Evolutionary conservation across 2,113 vertebrate genomes (phyloP), one percentile per base, ranked within the genome.

Genomic region (Diadophis punctatus): DNA sequence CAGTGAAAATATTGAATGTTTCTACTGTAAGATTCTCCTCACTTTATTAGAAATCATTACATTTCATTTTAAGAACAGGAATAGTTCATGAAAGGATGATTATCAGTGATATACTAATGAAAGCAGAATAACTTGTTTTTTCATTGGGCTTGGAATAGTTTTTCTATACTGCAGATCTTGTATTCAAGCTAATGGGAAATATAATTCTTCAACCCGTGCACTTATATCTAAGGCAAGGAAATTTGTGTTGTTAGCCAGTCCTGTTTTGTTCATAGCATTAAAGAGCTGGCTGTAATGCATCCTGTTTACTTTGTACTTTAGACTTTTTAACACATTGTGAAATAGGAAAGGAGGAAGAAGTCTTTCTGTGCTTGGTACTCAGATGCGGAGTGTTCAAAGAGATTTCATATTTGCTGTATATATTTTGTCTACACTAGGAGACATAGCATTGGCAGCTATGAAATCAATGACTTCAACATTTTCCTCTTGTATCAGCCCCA

Each of bases 241-340:
- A 20, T 88, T 43, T 58, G 86, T 86, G 43, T 34, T 58, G 27
- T 55, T 88, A 30, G 20, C 14, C 91, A 74, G 18, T 88, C 25
- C 25, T 48, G 52, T 63, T 87, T 39, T 91, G 91, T 49, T 58
- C 22, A 27, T 80, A 80, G 27, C 52, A 92, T 46, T 68, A n/a
- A 18, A 53, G 23, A 23, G 8, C 49, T 74, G 56, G n/a, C 86
- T 68, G 34, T 52, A 39, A 60, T 46, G 10, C 60, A 80, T 92
- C 91, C 86, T 92, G 49, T 88, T 88, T 92, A 52, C 49, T 92
- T 88, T 52, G 56, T 49, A 87, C 22, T 27, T 39, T 92, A 74
- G 51, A 60, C 91, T 68, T 74, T 49, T 74, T 14, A 88, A 88
- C n/a, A 53, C 14, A 20, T 46, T 39, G 43, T 74, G 84, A 58